phyloP scores from a whole-genome alignment of 2,888 invertebrate species.

The Phengaris arion region DNA sequence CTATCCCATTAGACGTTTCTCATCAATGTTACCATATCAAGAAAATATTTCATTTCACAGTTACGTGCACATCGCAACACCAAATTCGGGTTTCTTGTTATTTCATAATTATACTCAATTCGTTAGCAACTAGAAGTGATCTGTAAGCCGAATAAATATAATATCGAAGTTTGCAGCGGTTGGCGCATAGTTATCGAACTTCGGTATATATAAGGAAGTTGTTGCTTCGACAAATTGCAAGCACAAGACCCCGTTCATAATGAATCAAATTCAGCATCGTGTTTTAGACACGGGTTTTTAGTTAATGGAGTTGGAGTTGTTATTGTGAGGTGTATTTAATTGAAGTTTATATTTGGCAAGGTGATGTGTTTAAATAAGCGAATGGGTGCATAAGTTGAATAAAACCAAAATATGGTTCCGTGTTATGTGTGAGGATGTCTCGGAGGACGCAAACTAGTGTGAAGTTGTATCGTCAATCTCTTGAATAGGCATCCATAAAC shows the following conservation, averaged over 20 bases:
- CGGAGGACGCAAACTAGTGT: too few species aligned
- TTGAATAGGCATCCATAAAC: too few species aligned
- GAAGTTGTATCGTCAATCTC: too few species aligned
- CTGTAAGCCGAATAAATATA: constrained; percentile 31
- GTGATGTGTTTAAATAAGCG: not conserved
- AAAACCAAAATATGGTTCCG: not conserved
- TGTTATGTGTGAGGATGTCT: too few species aligned
- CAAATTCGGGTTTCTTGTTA: not conserved
- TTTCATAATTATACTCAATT: constrained; percentile 2
- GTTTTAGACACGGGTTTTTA: constrained; percentile 9
- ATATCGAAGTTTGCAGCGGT: constrained; percentile 32
- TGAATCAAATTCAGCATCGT: constrained; percentile 4
- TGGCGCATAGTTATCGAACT: constrained; percentile 33
- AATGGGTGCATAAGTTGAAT: not conserved
- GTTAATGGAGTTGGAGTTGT: not conserved
- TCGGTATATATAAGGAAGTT: constrained; percentile 6
- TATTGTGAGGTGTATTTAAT: not conserved
- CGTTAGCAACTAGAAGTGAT: not conserved
- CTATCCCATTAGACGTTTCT: too few species aligned
- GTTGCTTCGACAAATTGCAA: constrained; percentile 24
- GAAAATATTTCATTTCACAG: not conserved
- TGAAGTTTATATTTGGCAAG: not conserved
- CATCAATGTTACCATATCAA: not conserved
- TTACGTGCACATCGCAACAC: not conserved
- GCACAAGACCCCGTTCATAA: constrained; percentile 9